These are phyloP conservation scores for Protonemura montana DNA, from an alignment of 2,888 invertebrate species.

Conservation along the genomic window DNA sequence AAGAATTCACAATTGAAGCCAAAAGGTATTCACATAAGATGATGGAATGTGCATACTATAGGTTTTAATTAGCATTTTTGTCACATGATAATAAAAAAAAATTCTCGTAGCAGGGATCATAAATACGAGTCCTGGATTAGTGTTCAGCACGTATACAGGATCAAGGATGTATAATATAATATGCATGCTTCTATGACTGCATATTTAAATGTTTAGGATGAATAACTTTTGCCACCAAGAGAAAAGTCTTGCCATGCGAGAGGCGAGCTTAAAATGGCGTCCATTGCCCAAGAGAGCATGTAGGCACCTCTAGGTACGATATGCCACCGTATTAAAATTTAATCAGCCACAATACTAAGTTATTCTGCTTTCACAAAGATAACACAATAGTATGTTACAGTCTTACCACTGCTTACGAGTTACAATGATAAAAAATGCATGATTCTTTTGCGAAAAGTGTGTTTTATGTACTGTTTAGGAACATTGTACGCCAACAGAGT, in stretches of 20 bases:
- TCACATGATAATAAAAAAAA: conserved; percentile 39
- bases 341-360: neutral
- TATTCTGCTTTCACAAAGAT: neutral
- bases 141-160: conserved; percentile 26
- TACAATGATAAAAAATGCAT: neutral
- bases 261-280: neutral
- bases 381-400: neutral
- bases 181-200: neutral
- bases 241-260: conserved; percentile 7
- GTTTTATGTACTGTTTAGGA: neutral
- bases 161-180: conserved; percentile 14
- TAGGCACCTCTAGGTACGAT: neutral
- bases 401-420: neutral
- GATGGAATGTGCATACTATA: conserved; percentile 35
- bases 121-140: conserved; percentile 38
- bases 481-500: neutral
- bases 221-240: neutral
- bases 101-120: conserved; percentile 19
- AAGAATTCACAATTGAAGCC: conserved; percentile 25
- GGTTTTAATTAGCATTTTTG: conserved; percentile 42
- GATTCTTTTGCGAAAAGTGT: neutral
- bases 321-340: neutral
- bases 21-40: neutral
- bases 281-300: neutral
- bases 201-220: conserved; percentile 2